phyloP scores from a whole-genome alignment of 2,797 vertebrate species.

The Nannoperca obscura region DNA sequence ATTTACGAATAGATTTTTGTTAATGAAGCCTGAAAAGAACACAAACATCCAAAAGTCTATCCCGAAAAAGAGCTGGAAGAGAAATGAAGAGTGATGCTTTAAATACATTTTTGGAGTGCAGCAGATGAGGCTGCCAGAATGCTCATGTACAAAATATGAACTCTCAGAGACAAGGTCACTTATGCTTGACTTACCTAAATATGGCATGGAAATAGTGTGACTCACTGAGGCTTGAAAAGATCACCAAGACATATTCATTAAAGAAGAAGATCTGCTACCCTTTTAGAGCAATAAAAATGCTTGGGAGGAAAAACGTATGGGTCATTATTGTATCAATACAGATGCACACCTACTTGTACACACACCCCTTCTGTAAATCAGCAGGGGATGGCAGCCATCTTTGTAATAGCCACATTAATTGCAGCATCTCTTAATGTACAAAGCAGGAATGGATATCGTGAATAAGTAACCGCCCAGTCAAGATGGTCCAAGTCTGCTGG shows the following conservation, averaged over 20 bases:
- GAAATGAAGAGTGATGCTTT: slow-evolving; percentile 30
- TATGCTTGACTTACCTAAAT: slow-evolving; percentile 77
- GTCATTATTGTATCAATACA: slow-evolving; percentile 64
- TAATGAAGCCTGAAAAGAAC: background rate
- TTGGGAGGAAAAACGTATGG: slow-evolving; percentile 54
- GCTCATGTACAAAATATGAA: slow-evolving; percentile 77
- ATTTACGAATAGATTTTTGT: background rate
- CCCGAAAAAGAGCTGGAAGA: background rate
- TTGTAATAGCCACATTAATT: slow-evolving; percentile 73
- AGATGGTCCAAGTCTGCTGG: slow-evolving; percentile 51
- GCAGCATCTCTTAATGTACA: slow-evolving; percentile 61
- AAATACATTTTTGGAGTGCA: slow-evolving; percentile 32
- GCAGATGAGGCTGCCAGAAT: slow-evolving; percentile 63
- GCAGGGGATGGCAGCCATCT: slow-evolving; percentile 46
- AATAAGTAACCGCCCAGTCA: slow-evolving; percentile 60
- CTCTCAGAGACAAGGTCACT: slow-evolving; percentile 73
- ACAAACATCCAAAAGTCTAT: slow-evolving; percentile 10
- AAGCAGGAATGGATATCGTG: slow-evolving; percentile 65
- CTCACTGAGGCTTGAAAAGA: slow-evolving; percentile 50
- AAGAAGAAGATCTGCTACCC: slow-evolving; percentile 26
- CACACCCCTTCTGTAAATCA: slow-evolving; percentile 58
- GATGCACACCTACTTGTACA: slow-evolving; percentile 32
- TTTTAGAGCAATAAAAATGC: slow-evolving; percentile 51
- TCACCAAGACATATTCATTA: slow-evolving; percentile 58
- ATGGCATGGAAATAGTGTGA: slow-evolving; percentile 55